Base-by-base conservation (phyloP, 2,888 invertebrate species). In the Andricus quercusramuli region DNA sequence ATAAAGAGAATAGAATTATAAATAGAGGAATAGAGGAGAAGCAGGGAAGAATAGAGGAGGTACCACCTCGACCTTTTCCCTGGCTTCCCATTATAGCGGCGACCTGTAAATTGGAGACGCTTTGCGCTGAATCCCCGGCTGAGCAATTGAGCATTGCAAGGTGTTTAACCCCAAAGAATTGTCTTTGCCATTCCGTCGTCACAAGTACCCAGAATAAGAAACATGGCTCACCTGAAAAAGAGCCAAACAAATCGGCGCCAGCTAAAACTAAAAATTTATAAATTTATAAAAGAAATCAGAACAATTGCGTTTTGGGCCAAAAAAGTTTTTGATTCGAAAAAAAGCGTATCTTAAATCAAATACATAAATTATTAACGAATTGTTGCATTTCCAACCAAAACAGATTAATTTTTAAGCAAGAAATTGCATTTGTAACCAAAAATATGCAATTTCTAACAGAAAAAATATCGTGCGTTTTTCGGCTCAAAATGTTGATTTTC, bases 1-100 rank as follows among this genome's bases (percentile, higher is more conserved):
- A 84, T 86, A 86, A 87, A 87, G 84, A 87, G 88, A 84, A 85
- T 85, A 84, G 84, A 78, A 83, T 87, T 86, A 87, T 86, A 88
- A 84, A 86, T 87, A 85, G 80, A 80, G 70, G 51, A 82, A 82
- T 74, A 44, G 80, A 78, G 80, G 64, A 68, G 79, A 67, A 25
- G 56, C 68, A 37, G 80, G 80, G 79, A 65, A 32, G 20, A 78
- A 78, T 59, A 65, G 51, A 79, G 64, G 77, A 59, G 81, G 78
- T 47, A 79, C 68, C 41, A 22, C 81, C 77, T 80, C 65, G 78
- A 56, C 76, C 82, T 83, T 83, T 81, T 84, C 64, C 74, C 78
- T 79, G 79, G 78, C 81, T 81, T 76, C 79, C 82, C 81, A 86
- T 86, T 87, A 86, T 86, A 82, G 82, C 80, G 81, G 74, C 80